Conservation (phyloP, 2,797 vertebrate species). For the Chlorospingus semifuscus region DNA sequence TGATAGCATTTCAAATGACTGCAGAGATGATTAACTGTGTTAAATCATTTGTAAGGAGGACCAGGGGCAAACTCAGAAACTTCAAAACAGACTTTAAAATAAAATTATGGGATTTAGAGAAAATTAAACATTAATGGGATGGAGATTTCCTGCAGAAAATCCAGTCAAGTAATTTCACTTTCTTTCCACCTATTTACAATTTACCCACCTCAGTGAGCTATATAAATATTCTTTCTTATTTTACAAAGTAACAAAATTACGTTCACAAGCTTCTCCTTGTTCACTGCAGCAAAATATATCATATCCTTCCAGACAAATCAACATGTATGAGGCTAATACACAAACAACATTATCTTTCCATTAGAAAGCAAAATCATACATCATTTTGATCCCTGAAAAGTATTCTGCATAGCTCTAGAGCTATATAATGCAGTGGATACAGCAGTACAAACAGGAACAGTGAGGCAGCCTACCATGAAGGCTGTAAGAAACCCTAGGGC, state of each 20-base stretch:
- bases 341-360: neutral
- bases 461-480: neutral
- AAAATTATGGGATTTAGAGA: neutral
- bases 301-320: neutral
- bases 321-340: neutral
- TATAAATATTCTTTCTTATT: neutral
- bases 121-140: neutral
- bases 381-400: neutral
- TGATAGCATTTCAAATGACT: neutral
- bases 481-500: neutral
- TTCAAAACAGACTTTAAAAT: constrained; percentile 16
- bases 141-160: constrained; percentile 4
- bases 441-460: neutral
- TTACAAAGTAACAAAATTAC: neutral
- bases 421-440: neutral
- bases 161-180: neutral
- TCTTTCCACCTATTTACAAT: neutral
- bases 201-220: neutral
- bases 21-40: constrained; percentile 1
- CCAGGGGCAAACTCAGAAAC: constrained; percentile 19
- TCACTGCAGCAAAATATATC: neutral
- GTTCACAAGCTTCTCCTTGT: neutral
- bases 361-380: neutral
- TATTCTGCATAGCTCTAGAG: neutral
- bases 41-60: constrained; percentile 4